These are phyloP conservation scores for Centrocercus urophasianus DNA, from an alignment of 2,113 vertebrate genomes.

Conservation along the genomic window DNA sequence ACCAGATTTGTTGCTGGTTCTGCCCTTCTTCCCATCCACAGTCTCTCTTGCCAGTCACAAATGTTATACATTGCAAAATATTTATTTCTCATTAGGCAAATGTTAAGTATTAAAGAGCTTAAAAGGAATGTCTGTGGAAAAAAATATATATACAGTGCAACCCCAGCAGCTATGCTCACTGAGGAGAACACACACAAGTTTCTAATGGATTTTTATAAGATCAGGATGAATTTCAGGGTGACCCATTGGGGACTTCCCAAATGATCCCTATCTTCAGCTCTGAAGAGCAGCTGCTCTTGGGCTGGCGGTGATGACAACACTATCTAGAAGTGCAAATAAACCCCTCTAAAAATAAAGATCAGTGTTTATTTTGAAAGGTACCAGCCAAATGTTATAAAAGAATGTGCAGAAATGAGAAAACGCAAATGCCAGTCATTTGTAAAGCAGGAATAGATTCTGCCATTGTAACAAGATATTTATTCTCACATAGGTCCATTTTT, in stretches of 20 bases:
- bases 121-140: not conserved
- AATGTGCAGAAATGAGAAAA: not conserved
- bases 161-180: not conserved
- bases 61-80: not conserved
- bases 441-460: not conserved
- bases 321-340: slow-evolving; percentile 1
- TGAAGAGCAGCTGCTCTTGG: not conserved
- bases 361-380: not conserved
- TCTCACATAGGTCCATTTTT: not conserved
- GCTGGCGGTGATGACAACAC: not conserved
- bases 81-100: not conserved
- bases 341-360: not conserved
- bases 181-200: not conserved
- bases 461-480: fast-evolving
- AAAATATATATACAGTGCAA: not conserved
- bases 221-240: not conserved
- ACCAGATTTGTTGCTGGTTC: not conserved
- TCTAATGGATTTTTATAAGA: not conserved
- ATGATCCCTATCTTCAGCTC: not conserved
- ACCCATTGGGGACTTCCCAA: not conserved
- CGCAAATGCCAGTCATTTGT: not conserved
- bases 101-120: not conserved
- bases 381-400: not conserved
- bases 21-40: not conserved
- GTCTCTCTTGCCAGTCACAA: not conserved